Evolutionary conservation across 2,888 invertebrate species (phyloP), one percentile per base, ranked within the genome.

Genomic region (Amblyteles armatorius): DNA sequence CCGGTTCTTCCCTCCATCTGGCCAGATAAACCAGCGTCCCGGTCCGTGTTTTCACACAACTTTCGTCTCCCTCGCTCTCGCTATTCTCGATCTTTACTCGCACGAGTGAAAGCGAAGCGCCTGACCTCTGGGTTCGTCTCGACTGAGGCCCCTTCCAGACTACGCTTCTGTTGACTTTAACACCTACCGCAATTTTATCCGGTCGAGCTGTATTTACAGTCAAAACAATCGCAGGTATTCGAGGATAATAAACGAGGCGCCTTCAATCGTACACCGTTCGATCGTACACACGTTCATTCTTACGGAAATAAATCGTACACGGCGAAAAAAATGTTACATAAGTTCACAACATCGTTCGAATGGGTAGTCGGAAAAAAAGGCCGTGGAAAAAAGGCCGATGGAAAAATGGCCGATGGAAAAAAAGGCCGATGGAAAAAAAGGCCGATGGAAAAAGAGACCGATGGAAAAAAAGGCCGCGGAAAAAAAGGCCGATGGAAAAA

Each of bases 101-200:
- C 50, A 52, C 40, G 52, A 67, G 77, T 77, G 77, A 77, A 77
- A 76, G 76, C 67, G 52, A 76, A 77, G 67, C 44, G 67, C 40
- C 55, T 40, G 55, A 13, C 65, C 52, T 40, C 36, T n/a, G 55
- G 29, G 22, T 36, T 50, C 50, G 16, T 63, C 44, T 16, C 67
- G 40, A 19, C 11, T 67, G 3, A 11, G 11, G 19, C 4, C 36
- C 63, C 63, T 36, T 36, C 16, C 63, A 19, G 0, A 5, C 60
- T 29, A 9, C 33, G n/a, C 29, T 33, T 60, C 6, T 33, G 6
- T 63, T 63, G 44, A 44, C 44, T 44, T 44, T 44, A 16, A 44
- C 13, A 44, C 16, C 44, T 16, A 44, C 44, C 44, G 16, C 44
- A 16, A 44, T 63, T 63, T 29, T 33, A 16, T 29, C n/a, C 6